phyloP scores from a whole-genome alignment of 2,797 vertebrate genomes.

The Gallinago nigripennis region DNA sequence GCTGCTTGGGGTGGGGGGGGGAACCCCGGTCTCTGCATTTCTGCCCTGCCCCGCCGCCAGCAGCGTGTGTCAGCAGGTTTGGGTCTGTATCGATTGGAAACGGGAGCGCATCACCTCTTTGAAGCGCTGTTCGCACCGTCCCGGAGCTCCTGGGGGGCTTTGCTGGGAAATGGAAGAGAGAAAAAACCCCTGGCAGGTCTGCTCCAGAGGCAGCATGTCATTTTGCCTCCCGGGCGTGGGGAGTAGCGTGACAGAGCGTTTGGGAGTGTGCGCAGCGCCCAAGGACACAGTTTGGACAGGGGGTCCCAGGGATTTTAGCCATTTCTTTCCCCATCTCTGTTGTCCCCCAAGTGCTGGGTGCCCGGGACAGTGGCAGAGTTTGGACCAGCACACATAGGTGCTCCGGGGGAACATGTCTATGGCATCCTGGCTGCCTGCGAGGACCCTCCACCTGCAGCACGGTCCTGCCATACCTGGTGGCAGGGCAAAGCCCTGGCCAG shows the following conservation, averaged over 20 bases:
- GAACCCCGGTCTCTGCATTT: not conserved
- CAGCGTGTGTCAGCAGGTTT: constrained; percentile 26
- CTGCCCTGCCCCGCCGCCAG: not conserved
- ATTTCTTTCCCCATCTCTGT: not conserved
- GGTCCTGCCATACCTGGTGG: not conserved
- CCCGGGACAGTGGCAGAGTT: not conserved
- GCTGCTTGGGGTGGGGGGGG: not conserved
- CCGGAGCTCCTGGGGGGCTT: not conserved
- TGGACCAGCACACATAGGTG: fast-evolving
- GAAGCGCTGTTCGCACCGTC: not conserved
- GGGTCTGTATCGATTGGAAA: not conserved
- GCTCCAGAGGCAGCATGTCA: not conserved
- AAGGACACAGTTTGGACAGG: fast-evolving
- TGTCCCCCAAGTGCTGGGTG: not conserved
- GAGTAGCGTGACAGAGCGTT: fast-evolving
- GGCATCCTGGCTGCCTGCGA: fast-evolving
- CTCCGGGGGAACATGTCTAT: fast-evolving
- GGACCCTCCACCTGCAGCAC: fast-evolving
- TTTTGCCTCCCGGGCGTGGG: not conserved
- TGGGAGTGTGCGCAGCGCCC: fast-evolving
- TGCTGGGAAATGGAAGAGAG: not conserved
- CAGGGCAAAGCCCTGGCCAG: not conserved
- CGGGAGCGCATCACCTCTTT: not conserved
- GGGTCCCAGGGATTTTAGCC: fast-evolving
- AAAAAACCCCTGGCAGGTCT: not conserved